These are phyloP conservation scores for Teleogryllus oceanicus DNA, from an alignment of 2,888 invertebrate species.

Conservation along the genomic window DNA sequence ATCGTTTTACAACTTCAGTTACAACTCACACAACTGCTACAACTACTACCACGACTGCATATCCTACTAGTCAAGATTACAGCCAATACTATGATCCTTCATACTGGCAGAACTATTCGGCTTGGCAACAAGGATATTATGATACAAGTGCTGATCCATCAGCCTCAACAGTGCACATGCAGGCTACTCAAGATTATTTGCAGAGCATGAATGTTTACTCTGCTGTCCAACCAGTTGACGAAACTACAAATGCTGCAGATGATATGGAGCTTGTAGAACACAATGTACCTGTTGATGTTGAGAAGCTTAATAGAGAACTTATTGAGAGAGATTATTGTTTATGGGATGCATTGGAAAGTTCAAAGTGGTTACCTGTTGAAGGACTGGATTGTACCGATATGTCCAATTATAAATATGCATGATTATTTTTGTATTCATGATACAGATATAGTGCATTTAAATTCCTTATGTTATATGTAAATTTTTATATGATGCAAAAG, in stretches of 20 bases:
- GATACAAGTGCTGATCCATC: conserved; percentile 49
- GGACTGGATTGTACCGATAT: conserved; percentile 54
- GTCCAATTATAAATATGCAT: conserved; percentile 18
- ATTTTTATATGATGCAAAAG: no score
- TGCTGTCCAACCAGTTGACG: conserved; percentile 33
- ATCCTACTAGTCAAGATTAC: conserved; percentile 54
- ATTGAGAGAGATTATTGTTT: conserved; percentile 71
- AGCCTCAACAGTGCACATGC: conserved; percentile 34
- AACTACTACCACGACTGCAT: conserved; percentile 43
- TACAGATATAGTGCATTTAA: no score
- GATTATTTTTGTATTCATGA: background rate
- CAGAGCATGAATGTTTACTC: conserved; percentile 31
- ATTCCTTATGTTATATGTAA: no score
- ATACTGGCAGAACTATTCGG: conserved; percentile 83
- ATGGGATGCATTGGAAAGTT: conserved; percentile 78
- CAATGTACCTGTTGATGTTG: conserved; percentile 67
- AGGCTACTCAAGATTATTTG: conserved; percentile 32
- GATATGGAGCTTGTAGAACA: conserved; percentile 77
- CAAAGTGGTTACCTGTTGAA: conserved; percentile 79
- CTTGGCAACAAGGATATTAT: conserved; percentile 73
- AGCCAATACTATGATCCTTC: conserved; percentile 79
- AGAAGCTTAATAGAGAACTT: conserved; percentile 71
- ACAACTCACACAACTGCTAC: conserved; percentile 36
- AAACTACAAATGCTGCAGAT: conserved; percentile 48
- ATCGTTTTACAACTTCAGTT: conserved; percentile 46